phyloP scores from a whole-genome alignment of 2,888 invertebrate species.

The Cantharis lateralis region DNA sequence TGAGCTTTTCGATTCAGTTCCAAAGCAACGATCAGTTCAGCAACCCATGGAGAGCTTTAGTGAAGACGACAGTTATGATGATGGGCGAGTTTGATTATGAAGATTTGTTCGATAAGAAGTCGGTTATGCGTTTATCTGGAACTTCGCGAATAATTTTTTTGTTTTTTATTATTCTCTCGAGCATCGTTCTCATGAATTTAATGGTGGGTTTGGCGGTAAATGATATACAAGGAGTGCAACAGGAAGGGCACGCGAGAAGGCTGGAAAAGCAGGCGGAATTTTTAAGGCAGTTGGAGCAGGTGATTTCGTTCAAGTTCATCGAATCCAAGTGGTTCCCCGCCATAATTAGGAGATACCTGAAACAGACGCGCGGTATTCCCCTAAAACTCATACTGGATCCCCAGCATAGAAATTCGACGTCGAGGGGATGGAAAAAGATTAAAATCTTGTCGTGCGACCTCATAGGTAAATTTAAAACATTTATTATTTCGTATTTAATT shows the following conservation, averaged over 20 bases:
- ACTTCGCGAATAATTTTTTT: slow-evolving; percentile 58
- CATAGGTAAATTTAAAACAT: slow-evolving; percentile 38
- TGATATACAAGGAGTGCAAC: slow-evolving; percentile 55
- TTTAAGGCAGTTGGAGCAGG: slow-evolving; percentile 50
- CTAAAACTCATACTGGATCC: slow-evolving; percentile 30
- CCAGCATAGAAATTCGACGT: slow-evolving; percentile 23
- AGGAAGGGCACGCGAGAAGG: slow-evolving; percentile 47
- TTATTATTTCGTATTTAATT: not conserved
- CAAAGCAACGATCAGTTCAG: slow-evolving; percentile 53
- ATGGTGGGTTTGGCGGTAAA: slow-evolving; percentile 62
- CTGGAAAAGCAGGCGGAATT: slow-evolving; percentile 53
- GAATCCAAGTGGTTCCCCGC: slow-evolving; percentile 28
- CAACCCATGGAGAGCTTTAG: slow-evolving; percentile 53
- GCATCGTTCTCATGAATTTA: slow-evolving; percentile 62
- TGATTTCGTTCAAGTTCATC: slow-evolving; percentile 36
- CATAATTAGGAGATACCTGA: slow-evolving; percentile 26
- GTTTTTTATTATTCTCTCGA: slow-evolving; percentile 58
- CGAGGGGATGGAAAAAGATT: slow-evolving; percentile 33
- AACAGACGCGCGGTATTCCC: slow-evolving; percentile 27
- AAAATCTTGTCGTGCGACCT: slow-evolving; percentile 41
- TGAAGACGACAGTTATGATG: slow-evolving; percentile 64
- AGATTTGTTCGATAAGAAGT: slow-evolving; percentile 50
- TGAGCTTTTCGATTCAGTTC: slow-evolving; percentile 62
- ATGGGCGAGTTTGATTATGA: slow-evolving; percentile 62
- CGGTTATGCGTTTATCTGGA: slow-evolving; percentile 34